Evolutionary conservation across 2,888 invertebrate species (phyloP).

Genomic region (Agapostemon virescens): DNA sequence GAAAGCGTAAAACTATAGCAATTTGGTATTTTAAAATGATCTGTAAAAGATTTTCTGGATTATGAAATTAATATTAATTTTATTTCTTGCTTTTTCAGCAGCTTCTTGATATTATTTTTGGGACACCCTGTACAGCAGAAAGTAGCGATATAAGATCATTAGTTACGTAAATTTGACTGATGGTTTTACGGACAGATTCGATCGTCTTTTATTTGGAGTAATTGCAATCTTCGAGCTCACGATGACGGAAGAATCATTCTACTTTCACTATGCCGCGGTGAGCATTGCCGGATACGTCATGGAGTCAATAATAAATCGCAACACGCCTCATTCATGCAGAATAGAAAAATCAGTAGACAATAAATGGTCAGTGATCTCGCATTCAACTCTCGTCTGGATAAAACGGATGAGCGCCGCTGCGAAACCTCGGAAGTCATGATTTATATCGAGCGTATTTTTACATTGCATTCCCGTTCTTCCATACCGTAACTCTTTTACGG

Average conservation of each 20-base stretch:
- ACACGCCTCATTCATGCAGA: background rate
- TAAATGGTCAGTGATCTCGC: slow-evolving; percentile 37
- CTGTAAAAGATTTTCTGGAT: too few relatives aligned
- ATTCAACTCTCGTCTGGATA: slow-evolving; percentile 33
- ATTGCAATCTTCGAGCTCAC: background rate
- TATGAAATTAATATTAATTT: too few relatives aligned
- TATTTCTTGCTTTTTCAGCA: too few relatives aligned
- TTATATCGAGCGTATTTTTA: slow-evolving; percentile 35
- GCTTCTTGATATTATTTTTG: too few relatives aligned
- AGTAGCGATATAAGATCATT: too few relatives aligned
- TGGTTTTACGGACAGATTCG: background rate
- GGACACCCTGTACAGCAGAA: too few relatives aligned
- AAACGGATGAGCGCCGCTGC: slow-evolving; percentile 34
- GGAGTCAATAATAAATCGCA: background rate
- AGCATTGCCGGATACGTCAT: background rate
- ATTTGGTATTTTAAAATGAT: too few relatives aligned
- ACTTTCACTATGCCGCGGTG: background rate
- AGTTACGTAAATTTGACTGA: background rate
- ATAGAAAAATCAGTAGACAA: slow-evolving; percentile 14
- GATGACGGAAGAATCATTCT: slow-evolving; percentile 1
- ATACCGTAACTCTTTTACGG: slow-evolving; percentile 37
- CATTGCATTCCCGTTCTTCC: slow-evolving; percentile 35
- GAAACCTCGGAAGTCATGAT: slow-evolving; percentile 50
- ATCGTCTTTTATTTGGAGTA: background rate
- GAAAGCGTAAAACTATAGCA: too few relatives aligned